These are phyloP conservation scores for Alosa sapidissima DNA, from an alignment of 2,797 vertebrate species.

Conservation along the genomic window DNA sequence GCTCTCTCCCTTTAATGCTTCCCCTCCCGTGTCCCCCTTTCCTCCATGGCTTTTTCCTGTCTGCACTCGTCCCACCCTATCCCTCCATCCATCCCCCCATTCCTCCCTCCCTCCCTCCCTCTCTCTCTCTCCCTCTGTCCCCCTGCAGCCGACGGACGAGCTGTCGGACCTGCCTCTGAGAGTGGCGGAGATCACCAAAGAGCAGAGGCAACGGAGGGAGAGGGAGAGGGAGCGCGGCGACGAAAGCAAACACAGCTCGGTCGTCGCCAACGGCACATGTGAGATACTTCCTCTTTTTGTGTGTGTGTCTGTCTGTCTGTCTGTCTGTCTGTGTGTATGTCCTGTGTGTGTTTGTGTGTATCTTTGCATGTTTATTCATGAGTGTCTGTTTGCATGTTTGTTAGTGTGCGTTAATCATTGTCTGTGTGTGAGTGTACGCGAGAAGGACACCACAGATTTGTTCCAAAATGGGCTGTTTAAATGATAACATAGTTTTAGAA, in stretches of 20 bases:
- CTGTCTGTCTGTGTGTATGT: not conserved
- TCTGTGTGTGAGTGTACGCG: slow-evolving; percentile 20
- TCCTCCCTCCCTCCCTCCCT: not conserved
- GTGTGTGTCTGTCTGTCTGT: not conserved
- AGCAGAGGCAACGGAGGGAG: slow-evolving; percentile 82
- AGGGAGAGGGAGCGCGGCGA: slow-evolving; percentile 75
- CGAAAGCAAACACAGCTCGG: slow-evolving; percentile 65
- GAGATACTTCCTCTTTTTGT: slow-evolving; percentile 35
- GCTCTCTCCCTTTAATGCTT: not conserved
- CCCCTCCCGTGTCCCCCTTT: not conserved
- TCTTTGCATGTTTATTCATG: not conserved
- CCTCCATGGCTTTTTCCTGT: slow-evolving; percentile 5
- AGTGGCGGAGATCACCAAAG: slow-evolving; percentile 85
- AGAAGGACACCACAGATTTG: not conserved
- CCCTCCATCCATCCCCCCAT: not conserved
- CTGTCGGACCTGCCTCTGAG: slow-evolving; percentile 83
- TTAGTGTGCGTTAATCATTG: too few species aligned
- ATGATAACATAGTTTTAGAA: not conserved
- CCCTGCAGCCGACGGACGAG: slow-evolving; percentile 86
- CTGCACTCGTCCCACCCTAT: not conserved
- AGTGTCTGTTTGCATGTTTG: too few species aligned
- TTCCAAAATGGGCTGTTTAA: not conserved
- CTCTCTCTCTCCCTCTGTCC: slow-evolving; percentile 40
- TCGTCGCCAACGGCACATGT: slow-evolving; percentile 88
- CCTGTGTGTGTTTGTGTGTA: not conserved